A percentile compares a stretch with the other conserved stretches of the same genome.
phyloP scores from a whole-genome alignment of 2,888 invertebrate genomes.

The Melieria omissa region DNA sequence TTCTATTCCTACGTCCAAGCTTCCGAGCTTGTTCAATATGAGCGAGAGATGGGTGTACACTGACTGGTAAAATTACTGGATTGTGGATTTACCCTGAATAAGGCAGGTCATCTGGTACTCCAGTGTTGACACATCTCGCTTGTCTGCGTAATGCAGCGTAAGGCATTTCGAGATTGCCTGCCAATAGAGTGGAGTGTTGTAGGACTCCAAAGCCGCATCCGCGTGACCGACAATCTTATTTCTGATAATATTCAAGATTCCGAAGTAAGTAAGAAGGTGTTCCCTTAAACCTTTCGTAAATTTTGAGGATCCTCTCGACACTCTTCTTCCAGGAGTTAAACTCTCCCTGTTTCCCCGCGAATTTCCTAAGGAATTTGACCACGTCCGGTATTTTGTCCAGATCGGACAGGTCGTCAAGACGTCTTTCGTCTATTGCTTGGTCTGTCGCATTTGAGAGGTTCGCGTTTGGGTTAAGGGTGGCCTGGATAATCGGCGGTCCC shows the following conservation, averaged over 20 bases:
- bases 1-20: no score
- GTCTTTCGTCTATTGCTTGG: constrained; percentile 1
- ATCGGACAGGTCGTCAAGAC: not conserved
- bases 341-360: not conserved
- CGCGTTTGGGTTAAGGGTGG: not conserved
- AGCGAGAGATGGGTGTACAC: no score
- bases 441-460: not conserved
- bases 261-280: not conserved
- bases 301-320: not conserved
- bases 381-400: not conserved
- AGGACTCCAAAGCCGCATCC: constrained; percentile 31
- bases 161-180: constrained; percentile 9
- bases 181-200: constrained; percentile 32
- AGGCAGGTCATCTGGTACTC: no score
- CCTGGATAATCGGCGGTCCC: not conserved
- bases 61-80: no score
- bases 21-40: no score
- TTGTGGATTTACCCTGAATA: no score
- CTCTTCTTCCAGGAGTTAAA: constrained; percentile 6
- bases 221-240: constrained; percentile 30
- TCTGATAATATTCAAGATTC: not conserved
- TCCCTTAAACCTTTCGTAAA: not conserved
- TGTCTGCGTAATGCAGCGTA: constrained; percentile 22
- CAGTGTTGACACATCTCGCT: constrained; percentile 18
- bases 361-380: not conserved